These are phyloP conservation scores for Ceratitis capitata DNA, from an alignment of 1,140 invertebrate genomes.

Conservation along the genomic window DNA sequence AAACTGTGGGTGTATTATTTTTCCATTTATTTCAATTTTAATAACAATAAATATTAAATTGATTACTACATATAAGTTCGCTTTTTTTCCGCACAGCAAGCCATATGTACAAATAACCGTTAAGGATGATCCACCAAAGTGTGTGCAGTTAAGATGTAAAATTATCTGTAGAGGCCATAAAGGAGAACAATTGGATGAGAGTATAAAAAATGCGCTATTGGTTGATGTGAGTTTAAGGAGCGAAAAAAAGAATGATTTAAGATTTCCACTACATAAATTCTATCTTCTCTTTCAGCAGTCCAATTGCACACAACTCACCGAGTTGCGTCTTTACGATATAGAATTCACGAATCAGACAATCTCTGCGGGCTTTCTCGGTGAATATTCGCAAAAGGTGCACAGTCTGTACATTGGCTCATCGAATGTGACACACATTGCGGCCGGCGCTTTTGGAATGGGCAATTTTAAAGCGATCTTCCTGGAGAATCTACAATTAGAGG, in stretches of 20 bases:
- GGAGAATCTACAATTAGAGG: slow-evolving; percentile 47
- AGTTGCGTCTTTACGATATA: slow-evolving; percentile 49
- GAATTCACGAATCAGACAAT: slow-evolving; percentile 46
- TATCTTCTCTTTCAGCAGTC: too few relatives aligned
- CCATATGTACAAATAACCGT: neutral
- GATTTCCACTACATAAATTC: too few relatives aligned
- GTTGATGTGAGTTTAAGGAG: too few relatives aligned
- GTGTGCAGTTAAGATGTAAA: slow-evolving; percentile 40
- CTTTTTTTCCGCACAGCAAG: neutral
- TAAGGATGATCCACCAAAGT: slow-evolving; percentile 14
- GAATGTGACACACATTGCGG: slow-evolving; percentile 45
- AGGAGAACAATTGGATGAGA: slow-evolving; percentile 12
- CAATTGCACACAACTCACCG: too few relatives aligned
- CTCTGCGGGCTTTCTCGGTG: slow-evolving; percentile 47
- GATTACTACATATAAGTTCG: too few relatives aligned
- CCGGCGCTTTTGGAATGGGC: slow-evolving; percentile 49
- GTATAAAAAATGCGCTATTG: neutral
- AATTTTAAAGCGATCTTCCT: slow-evolving; percentile 46
- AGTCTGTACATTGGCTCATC: slow-evolving; percentile 48
- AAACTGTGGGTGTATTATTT: too few relatives aligned
- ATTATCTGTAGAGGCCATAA: slow-evolving; percentile 9
- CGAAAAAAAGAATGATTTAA: too few relatives aligned
- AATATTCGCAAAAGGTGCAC: slow-evolving; percentile 43
- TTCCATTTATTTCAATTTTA: too few relatives aligned
- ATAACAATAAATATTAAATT: too few relatives aligned